phyloP scores from a whole-genome alignment of 1,140 invertebrate species.

The Archivesica marissinica region DNA sequence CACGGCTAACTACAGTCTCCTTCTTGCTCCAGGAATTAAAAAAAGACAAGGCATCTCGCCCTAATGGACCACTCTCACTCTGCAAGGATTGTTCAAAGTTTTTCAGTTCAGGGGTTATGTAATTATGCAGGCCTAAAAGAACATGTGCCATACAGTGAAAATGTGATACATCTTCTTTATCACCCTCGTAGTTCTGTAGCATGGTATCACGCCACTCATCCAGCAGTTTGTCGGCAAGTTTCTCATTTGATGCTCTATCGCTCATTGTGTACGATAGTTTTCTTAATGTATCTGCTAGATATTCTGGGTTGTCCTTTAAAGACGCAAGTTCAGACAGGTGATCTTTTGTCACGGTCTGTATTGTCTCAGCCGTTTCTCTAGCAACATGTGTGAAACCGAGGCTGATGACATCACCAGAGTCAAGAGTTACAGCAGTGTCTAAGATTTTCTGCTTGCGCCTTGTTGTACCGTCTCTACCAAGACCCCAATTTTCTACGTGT shows the following conservation, averaged over 20 bases:
- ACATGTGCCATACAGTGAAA: too few relatives aligned
- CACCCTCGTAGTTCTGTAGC: not conserved
- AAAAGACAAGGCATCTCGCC: not conserved
- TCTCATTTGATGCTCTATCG: conserved; percentile 36
- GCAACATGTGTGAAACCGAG: conserved; percentile 17
- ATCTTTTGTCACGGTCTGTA: not conserved
- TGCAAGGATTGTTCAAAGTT: not conserved
- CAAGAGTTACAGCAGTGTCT: conserved; percentile 36
- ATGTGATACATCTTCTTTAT: too few relatives aligned
- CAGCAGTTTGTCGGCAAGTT: not conserved
- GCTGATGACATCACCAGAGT: conserved; percentile 33
- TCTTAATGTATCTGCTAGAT: not conserved
- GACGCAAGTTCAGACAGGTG: too few relatives aligned
- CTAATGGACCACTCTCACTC: not conserved
- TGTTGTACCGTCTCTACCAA: conserved; percentile 52
- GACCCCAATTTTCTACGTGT: conserved; percentile 42
- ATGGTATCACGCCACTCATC: conserved; percentile 16
- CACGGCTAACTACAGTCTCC: not conserved
- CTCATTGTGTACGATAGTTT: conserved; percentile 37
- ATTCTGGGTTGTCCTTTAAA: not conserved
- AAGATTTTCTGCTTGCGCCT: conserved; percentile 52
- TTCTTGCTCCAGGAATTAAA: conserved; percentile 15
- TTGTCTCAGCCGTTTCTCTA: not conserved
- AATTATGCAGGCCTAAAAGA: conserved; percentile 22
- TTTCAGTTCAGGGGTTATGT: not conserved